Conservation (phyloP, 2,113 vertebrate species). For the Natator depressus region DNA sequence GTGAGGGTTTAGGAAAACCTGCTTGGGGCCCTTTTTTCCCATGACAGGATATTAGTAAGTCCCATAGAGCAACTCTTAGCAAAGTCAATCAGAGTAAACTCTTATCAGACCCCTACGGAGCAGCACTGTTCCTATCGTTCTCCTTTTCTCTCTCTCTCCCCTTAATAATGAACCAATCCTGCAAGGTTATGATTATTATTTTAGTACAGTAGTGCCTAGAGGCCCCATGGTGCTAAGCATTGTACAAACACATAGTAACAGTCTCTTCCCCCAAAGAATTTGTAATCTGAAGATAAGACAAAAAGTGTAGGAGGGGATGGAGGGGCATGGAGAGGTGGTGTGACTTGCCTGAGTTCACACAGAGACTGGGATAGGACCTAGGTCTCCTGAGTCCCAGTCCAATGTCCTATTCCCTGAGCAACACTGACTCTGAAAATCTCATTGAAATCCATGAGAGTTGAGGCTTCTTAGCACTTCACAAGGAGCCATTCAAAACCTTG, state of each 20-base stretch:
- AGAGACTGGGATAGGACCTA: not conserved
- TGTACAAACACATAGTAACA: not conserved
- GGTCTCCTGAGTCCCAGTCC: not conserved
- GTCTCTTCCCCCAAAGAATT: not conserved
- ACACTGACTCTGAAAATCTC: not conserved
- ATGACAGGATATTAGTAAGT: not conserved
- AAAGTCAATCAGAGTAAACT: not conserved
- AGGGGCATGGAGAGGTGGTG: not conserved
- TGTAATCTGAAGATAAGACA: not conserved
- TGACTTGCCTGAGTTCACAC: not conserved
- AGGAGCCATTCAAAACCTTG: not conserved
- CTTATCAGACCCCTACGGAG: accelerated
- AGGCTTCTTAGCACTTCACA: not conserved
- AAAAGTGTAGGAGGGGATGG: not conserved
- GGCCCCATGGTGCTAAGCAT: not conserved
- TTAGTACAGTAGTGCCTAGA: not conserved
- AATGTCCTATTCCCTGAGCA: not conserved
- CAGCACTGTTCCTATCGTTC: not conserved
- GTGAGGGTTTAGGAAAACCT: not conserved
- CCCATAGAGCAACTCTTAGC: not conserved
- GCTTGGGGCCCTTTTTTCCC: not conserved
- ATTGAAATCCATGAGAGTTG: not conserved
- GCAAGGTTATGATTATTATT: not conserved
- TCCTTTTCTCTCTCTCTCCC: not conserved
- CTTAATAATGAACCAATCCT: not conserved